A percentile compares a stretch with the other conserved stretches of the same genome.
Conservation (phyloP, 2,113 vertebrate species). For the Dasyprocta punctata region DNA sequence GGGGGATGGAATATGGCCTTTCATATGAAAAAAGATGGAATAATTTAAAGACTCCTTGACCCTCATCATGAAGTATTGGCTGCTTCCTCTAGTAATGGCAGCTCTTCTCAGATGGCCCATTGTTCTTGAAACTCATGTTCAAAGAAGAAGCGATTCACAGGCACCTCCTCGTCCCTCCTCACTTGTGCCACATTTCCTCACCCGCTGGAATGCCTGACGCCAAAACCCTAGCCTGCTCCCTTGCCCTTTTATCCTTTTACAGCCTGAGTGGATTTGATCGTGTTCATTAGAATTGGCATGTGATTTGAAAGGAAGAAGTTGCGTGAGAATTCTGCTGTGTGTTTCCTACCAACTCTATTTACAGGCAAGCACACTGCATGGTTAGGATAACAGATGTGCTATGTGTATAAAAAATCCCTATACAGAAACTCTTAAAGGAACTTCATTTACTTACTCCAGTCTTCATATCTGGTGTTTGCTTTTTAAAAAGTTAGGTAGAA, state of each 20-base stretch:
- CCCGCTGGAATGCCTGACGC: neutral
- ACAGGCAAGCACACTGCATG: neutral
- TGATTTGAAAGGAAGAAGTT: conserved; percentile 16
- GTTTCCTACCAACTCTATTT: neutral
- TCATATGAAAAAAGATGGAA: conserved; percentile 49
- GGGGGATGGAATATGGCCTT: neutral
- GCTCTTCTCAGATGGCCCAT: neutral
- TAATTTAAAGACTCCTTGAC: conserved; percentile 60
- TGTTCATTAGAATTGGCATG: neutral
- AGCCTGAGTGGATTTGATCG: conserved; percentile 26
- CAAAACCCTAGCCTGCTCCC: neutral
- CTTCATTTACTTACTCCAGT: neutral
- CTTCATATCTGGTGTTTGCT: conserved; percentile 15
- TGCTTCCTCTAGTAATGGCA: conserved; percentile 29
- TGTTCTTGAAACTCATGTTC: conserved; percentile 15
- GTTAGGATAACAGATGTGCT: neutral
- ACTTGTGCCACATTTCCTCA: neutral
- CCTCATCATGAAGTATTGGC: conserved; percentile 42
- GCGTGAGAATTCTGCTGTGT: neutral
- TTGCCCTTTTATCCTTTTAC: neutral
- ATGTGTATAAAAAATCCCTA: neutral
- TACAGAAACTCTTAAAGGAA: neutral
- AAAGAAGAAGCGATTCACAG: conserved; percentile 35
- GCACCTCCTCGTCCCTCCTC: neutral
- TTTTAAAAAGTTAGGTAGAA: neutral